Evolutionary conservation across 2,797 vertebrate species (phyloP), one percentile per base, ranked within the genome.

Genomic region (Remorina albescens): DNA sequence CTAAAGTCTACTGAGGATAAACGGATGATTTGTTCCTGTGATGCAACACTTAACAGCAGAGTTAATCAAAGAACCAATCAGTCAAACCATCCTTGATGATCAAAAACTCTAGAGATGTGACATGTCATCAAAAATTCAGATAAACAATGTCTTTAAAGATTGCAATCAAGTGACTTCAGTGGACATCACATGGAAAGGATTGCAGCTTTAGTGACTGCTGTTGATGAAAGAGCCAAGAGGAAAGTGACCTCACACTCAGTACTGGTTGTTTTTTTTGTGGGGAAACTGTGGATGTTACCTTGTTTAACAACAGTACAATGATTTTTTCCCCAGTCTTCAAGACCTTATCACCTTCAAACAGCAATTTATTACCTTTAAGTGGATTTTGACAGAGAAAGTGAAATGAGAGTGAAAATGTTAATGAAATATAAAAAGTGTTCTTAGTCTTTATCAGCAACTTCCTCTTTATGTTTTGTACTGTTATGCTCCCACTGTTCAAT

Each of bases 31-130:
- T 58, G 11, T 54, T 67, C 10, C 32, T 56, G 1, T 60, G 50
- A 66, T 61, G 39, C 34, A 8, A 54, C 41, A 60, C 39, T 71
- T 30, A 68, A 50, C 36, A 41, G 34, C 58, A 16, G 5, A 13
- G 8, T 19, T 67, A 39, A 84, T 72, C 67, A 78, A 75, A 77
- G 69, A 30, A 13, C 36, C 58, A 76, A 70, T 74, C 69, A 64
- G 58, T 55, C 55, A 36, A 54, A 19, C 39, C 46, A 21, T 18
- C 46, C 53, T 18, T 71, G 49, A 68, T 80, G 70, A 71, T 80
- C 39, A 75, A 39, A 76, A 47, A 39, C 46, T 11, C n/a, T 50
- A 28, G 21, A 54, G 60, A 70, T 41, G 34, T 30, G 34, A 71
- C 25, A 21, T 12, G 3, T 70, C 71, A 56, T 49, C 50, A 61